Conservation (phyloP, 1,140 invertebrate species). For the Drosophila ohnishii region DNA sequence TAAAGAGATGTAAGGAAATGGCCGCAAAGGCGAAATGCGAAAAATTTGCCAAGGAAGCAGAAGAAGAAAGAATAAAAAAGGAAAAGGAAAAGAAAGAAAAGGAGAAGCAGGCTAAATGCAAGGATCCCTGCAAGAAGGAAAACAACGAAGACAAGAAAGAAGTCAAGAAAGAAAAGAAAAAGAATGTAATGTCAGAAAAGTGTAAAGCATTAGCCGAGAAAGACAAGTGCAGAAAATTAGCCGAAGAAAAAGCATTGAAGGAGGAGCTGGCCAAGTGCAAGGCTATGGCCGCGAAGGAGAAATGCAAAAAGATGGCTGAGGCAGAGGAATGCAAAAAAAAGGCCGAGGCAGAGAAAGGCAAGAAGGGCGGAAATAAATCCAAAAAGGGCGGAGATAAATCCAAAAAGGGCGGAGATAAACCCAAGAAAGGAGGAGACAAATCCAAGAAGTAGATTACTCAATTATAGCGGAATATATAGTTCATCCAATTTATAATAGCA, state of each 20-base stretch:
- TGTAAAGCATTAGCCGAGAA: too few species aligned
- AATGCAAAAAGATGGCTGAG: not conserved
- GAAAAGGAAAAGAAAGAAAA: too few species aligned
- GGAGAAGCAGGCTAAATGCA: too few species aligned
- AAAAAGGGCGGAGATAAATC: not conserved
- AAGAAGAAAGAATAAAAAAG: not conserved
- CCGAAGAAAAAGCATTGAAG: not conserved
- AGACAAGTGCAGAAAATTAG: not conserved
- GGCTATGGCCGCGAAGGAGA: not conserved
- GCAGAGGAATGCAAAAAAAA: not conserved
- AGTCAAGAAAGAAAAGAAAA: too few species aligned
- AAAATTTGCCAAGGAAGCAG: not conserved
- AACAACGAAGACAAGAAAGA: too few species aligned
- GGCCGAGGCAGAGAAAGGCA: too few species aligned
- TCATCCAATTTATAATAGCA: not conserved
- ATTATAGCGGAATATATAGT: not conserved
- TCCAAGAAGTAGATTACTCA: not conserved
- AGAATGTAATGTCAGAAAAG: too few species aligned
- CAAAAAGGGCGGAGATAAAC: not conserved
- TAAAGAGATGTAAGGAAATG: too few species aligned
- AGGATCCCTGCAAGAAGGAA: too few species aligned
- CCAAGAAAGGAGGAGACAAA: not conserved
- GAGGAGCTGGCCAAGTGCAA: not conserved
- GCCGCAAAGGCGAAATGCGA: not conserved
- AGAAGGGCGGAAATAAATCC: not conserved